Conservation (phyloP, 2,797 vertebrate species). For the Sparus aurata region DNA sequence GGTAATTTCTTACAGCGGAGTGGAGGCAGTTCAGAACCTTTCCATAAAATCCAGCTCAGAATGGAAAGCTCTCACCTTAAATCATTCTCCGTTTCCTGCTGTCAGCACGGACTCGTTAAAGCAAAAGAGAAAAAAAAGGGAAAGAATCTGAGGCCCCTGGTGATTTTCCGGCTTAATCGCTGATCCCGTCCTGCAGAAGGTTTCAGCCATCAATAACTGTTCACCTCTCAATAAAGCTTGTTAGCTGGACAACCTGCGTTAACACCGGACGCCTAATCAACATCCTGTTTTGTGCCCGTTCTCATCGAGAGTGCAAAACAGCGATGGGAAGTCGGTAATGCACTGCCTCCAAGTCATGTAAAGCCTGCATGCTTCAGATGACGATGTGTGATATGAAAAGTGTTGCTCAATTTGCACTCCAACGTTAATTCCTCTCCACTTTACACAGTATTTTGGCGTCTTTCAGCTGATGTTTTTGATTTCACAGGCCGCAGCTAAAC, state of each 20-base stretch:
- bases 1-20: conserved; percentile 50
- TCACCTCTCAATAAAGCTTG: conserved; percentile 27
- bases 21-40: conserved; percentile 50
- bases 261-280: neutral
- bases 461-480: neutral
- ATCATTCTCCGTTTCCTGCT: conserved; percentile 49
- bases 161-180: conserved; percentile 20
- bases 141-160: conserved; percentile 1
- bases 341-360: neutral
- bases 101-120: conserved; percentile 48
- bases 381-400: neutral
- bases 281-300: neutral
- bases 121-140: conserved; percentile 31
- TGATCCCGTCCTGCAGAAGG: conserved; percentile 29
- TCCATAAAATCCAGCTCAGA: conserved; percentile 44
- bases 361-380: too few relatives aligned
- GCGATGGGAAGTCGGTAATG: rapidly evolving
- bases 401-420: neutral
- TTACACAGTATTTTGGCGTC: neutral
- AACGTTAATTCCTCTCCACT: neutral
- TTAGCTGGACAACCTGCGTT: neutral
- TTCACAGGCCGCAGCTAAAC: neutral
- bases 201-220: conserved; percentile 42
- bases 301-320: neutral
- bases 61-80: conserved; percentile 44